Evolutionary conservation across 2,113 vertebrate genomes (phyloP).

Genomic region (Platycercus adscitus): DNA sequence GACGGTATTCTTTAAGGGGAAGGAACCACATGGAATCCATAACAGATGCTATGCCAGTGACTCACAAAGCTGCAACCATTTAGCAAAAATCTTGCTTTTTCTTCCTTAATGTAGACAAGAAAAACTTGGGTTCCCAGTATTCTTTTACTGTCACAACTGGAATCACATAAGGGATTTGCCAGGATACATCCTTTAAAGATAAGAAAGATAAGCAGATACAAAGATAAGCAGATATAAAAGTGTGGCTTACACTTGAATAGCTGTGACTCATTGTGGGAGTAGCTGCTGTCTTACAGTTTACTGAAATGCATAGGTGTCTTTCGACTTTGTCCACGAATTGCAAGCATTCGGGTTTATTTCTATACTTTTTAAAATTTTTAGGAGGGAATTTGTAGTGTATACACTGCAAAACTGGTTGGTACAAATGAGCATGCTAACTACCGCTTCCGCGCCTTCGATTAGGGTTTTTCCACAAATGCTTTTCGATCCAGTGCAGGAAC

Average conservation of each 20-base stretch:
- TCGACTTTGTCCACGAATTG: background rate
- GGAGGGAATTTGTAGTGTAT: background rate
- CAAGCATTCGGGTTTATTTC: background rate
- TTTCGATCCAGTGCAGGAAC: background rate
- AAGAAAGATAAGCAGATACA: background rate
- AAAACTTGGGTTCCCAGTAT: background rate
- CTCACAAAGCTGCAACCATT: background rate
- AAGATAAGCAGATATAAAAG: background rate
- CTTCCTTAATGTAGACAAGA: background rate
- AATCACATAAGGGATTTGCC: background rate
- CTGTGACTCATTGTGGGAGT: background rate
- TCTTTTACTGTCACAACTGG: background rate
- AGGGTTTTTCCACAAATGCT: background rate
- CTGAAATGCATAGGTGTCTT: background rate
- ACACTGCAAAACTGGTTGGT: background rate
- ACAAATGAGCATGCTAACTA: background rate
- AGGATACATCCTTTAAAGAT: background rate
- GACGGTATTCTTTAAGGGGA: background rate
- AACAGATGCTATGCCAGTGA: background rate
- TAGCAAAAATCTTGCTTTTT: background rate
- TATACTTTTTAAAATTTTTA: background rate
- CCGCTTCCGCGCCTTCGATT: accelerated
- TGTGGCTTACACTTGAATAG: background rate
- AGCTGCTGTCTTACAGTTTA: background rate
- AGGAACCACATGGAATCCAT: background rate